phyloP scores from a whole-genome alignment of 1,140 invertebrate genomes.

The Littorina saxatilis region DNA sequence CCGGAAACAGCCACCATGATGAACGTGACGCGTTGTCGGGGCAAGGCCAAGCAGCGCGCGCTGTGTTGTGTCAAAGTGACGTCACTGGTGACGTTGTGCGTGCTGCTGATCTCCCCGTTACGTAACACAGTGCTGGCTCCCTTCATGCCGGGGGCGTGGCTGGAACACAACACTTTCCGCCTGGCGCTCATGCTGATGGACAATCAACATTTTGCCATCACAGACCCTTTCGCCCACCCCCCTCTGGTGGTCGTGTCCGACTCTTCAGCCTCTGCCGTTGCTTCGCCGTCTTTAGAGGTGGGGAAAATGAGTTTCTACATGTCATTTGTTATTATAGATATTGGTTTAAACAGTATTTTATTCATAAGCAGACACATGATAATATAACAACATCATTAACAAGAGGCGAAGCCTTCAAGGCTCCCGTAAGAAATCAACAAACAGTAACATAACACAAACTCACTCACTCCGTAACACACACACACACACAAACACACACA shows the following conservation, averaged over 20 bases:
- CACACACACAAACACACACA: no score
- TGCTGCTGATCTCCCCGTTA: constrained; percentile 32
- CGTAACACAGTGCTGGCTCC: constrained; percentile 32
- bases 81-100: not conserved
- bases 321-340: no score
- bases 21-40: not conserved
- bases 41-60: not conserved
- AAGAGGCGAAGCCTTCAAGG: no score
- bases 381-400: no score
- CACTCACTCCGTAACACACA: no score
- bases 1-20: not conserved
- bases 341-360: no score
- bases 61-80: not conserved
- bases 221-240: not conserved
- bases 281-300: no score
- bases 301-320: no score
- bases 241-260: not conserved
- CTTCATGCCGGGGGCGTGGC: constrained; percentile 34
- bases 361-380: no score
- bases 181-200: constrained; percentile 17
- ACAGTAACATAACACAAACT: no score
- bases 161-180: constrained; percentile 15
- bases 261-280: not conserved
- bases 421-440: no score
- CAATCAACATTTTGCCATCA: constrained; percentile 32